phyloP scores from a whole-genome alignment of 2,113 vertebrate species.

The Pygoscelis antarcticus region DNA sequence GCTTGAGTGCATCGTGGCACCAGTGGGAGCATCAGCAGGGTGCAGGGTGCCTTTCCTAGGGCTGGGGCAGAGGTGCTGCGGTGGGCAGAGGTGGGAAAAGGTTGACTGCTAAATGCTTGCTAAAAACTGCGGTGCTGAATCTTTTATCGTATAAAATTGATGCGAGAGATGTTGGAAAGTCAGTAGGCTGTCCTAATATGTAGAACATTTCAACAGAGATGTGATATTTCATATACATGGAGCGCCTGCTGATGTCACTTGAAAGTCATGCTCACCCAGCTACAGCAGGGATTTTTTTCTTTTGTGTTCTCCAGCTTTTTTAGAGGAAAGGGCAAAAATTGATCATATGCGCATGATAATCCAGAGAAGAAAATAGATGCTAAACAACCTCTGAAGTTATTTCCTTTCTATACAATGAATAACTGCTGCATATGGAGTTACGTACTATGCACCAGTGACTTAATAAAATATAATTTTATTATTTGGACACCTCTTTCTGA shows the following conservation, averaged over 20 bases:
- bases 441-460: background rate
- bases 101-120: background rate
- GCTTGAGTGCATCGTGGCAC: rapidly evolving
- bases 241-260: background rate
- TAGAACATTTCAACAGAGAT: background rate
- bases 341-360: background rate
- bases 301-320: background rate
- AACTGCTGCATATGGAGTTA: background rate
- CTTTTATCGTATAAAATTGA: background rate
- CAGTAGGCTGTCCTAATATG: background rate
- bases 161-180: background rate
- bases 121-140: background rate
- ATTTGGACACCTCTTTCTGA: background rate
- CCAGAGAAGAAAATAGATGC: background rate
- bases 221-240: background rate
- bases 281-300: background rate
- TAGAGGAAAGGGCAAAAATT: background rate
- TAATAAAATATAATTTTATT: background rate
- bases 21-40: background rate
- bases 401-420: background rate
- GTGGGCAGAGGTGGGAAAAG: background rate
- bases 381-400: background rate
- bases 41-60: background rate
- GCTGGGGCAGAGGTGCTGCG: background rate
- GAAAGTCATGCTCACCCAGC: background rate